phyloP scores from a whole-genome alignment of 53 echinoderm and acorn worm species.

The Apostichopus leukothele region DNA sequence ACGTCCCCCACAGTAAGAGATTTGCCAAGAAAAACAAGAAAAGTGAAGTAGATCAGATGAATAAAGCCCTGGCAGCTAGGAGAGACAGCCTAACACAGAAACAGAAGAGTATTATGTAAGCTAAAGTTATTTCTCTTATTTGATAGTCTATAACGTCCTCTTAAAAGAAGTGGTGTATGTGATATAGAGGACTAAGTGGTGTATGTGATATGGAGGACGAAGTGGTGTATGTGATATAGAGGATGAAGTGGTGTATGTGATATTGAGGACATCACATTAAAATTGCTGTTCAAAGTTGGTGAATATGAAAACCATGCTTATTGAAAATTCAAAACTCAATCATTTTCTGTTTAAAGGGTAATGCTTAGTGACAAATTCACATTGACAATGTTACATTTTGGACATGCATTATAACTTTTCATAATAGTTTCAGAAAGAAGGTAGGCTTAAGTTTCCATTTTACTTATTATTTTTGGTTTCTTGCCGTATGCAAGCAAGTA shows the following conservation, averaged over 20 bases:
- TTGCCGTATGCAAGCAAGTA: no score
- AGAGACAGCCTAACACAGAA: conserved; percentile 21
- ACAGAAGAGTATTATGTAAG: conserved; percentile 22
- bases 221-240: background rate
- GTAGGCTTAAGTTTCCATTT: no score
- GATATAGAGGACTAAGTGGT: background rate
- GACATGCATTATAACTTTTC: no score
- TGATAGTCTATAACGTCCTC: background rate
- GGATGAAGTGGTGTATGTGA: background rate
- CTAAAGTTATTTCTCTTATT: background rate
- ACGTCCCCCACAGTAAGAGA: conserved; percentile 59
- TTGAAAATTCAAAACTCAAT: no score
- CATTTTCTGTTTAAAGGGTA: no score
- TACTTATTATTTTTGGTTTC: no score
- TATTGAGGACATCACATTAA: background rate
- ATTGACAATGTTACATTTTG: no score
- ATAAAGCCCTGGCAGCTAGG: conserved; percentile 35
- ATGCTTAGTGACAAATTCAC: no score
- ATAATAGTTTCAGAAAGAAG: no score
- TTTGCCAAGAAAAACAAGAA: conserved; percentile 58
- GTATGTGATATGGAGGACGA: no score
- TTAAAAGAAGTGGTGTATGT: background rate
- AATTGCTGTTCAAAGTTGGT: no score
- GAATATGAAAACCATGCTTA: no score
- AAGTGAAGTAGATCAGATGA: conserved; percentile 45